A percentile compares a stretch with the other conserved stretches of the same genome.
These are phyloP conservation scores for Drosophila parthenogenetica DNA, from an alignment of 2,888 invertebrate genomes.

Conservation along the genomic window DNA sequence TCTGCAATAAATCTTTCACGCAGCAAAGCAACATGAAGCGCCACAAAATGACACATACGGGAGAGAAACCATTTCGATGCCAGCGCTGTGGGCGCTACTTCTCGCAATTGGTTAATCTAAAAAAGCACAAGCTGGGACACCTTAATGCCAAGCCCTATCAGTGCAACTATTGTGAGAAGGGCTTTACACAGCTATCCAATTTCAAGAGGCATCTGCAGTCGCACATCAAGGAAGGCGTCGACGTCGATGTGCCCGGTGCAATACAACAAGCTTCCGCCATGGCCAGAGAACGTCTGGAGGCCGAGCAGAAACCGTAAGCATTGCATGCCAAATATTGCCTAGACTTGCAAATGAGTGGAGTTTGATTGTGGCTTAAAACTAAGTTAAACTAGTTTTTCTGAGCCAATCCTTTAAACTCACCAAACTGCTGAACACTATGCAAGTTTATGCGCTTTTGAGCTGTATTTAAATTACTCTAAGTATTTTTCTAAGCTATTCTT, in stretches of 20 bases:
- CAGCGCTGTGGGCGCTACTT: constrained; percentile 84
- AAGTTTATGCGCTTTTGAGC: background rate
- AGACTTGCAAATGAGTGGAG: too few relatives aligned
- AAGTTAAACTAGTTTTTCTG: too few relatives aligned
- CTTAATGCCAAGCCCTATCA: constrained; percentile 83
- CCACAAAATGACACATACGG: constrained; percentile 84
- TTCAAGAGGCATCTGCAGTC: constrained; percentile 83
- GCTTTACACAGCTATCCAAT: constrained; percentile 83
- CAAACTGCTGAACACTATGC: too few relatives aligned
- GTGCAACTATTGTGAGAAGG: constrained; percentile 83
- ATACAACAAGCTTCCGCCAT: constrained; percentile 75
- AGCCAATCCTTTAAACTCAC: too few relatives aligned
- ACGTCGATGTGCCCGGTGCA: constrained; percentile 75
- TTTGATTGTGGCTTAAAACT: too few relatives aligned
- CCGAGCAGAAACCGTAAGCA: constrained; percentile 71
- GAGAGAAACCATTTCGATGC: constrained; percentile 84
- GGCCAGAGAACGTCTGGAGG: constrained; percentile 80
- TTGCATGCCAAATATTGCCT: too few relatives aligned
- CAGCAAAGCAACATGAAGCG: constrained; percentile 85
- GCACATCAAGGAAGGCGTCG: constrained; percentile 80
- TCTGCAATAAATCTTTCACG: constrained; percentile 84
- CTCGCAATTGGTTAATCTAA: constrained; percentile 84
- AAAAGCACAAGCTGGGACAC: constrained; percentile 84
- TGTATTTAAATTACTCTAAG: background rate
- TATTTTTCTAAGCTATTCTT: background rate